Base-by-base conservation (phyloP, 2,113 vertebrate genomes). In the Melanocharis versteri region DNA sequence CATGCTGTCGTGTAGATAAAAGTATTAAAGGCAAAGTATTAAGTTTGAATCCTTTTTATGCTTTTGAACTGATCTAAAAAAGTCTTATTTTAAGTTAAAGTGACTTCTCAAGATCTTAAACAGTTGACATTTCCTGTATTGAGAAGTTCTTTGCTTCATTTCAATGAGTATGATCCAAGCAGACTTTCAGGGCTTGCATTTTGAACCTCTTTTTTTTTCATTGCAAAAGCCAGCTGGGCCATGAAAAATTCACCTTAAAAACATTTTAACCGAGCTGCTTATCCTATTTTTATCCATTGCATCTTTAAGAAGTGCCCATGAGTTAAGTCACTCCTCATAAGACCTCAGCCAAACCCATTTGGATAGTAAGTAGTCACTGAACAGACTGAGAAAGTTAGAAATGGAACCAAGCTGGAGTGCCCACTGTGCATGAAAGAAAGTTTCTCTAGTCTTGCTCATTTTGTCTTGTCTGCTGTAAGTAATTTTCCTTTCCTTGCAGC, bases 311-410 rank as follows among this genome's bases (percentile, higher is more conserved):
- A 2, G 21, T 66, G 15, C 33, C 26, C 9, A 6, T 1, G 4
- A 79, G 5, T 39, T 26, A 47, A 30, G 44, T 56, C 0, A 0
- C 30, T 87, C 7, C 23, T 57, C 27, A 22, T 6, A 45, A 77
- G 53, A 72, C 8, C 11, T 24, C 27, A 22, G 11, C 13, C 20
- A 78, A 39, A 13, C 23, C 39, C 54, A 7, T 57, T 48, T 89
- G 64, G 13, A 3, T 4, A 53, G 14, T 11, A 5, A 45, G 5
- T 10, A 47, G 14, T 33, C 18, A 11, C 42, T 90, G 47, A 78
- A 15, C 23, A 57, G 65, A 8, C 9, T 66, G 73, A 26, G 45
- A 16, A 57, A 17, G 5, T 19, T 7, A 58, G 75, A 53, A 77
- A 19, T 10, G 33, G 44, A 62, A 13, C 6, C 4, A 11, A 27